A percentile compares a stretch with the other conserved stretches of the same genome.
These are phyloP conservation scores for Drosophila fungiperda DNA, from an alignment of 2,888 invertebrate genomes.

Conservation along the genomic window DNA sequence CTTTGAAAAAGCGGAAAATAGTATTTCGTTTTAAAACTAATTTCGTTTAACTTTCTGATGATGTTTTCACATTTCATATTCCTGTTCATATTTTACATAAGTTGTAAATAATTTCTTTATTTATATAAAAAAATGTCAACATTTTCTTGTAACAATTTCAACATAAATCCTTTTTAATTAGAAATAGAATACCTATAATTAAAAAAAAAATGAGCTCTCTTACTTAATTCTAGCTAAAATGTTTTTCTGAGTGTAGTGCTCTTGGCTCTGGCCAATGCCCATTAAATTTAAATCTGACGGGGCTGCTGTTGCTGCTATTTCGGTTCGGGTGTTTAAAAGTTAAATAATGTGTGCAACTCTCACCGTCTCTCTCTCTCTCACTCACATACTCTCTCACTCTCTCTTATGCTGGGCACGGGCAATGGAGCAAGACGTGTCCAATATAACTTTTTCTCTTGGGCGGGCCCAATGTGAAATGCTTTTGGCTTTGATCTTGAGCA, in stretches of 20 bases:
- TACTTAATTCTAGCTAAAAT: not conserved
- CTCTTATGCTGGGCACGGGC: conserved; percentile 45
- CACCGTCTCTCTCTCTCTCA: not conserved
- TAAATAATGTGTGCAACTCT: conserved; percentile 67
- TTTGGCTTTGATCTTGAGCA: conserved; percentile 70
- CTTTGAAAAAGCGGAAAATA: not conserved
- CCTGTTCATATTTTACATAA: not conserved
- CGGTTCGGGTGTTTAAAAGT: conserved; percentile 77
- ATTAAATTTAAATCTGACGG: conserved; percentile 75
- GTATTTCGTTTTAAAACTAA: not conserved
- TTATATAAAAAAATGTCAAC: not conserved
- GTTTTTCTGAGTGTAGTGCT: conserved; percentile 1
- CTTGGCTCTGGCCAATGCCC: conserved; percentile 38
- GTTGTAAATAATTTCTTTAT: not conserved
- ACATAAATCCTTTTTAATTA: not conserved
- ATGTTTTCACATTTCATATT: no score
- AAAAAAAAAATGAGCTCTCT: rapidly evolving
- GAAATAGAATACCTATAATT: not conserved
- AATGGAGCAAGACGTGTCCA: conserved; percentile 78
- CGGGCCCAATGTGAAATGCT: conserved; percentile 23
- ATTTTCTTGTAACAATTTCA: no score
- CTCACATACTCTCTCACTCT: not conserved
- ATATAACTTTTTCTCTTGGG: conserved; percentile 73
- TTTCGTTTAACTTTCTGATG: not conserved
- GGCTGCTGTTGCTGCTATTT: conserved; percentile 53